Evolutionary conservation across 1,140 invertebrate species (phyloP).

Genomic region (Heliconius hermathena): DNA sequence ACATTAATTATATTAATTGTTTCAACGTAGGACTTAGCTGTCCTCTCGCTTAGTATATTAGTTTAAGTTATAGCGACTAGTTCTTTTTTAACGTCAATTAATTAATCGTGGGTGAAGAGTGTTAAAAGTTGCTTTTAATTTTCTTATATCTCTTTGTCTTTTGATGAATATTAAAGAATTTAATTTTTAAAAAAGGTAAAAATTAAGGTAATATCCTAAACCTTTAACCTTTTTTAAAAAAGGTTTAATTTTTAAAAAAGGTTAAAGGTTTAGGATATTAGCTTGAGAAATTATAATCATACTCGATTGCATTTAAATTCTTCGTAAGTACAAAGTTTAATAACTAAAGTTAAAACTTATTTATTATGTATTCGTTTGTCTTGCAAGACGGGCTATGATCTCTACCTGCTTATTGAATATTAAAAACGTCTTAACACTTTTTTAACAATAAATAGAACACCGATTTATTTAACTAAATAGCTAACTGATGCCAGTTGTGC

Average conservation of each 20-base stretch:
- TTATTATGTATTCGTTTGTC: neutral
- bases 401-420: neutral
- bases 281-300: too few relatives aligned
- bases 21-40: slow-evolving; percentile 4
- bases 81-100: neutral
- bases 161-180: neutral
- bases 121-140: neutral
- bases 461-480: neutral
- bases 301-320: neutral
- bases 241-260: too few relatives aligned
- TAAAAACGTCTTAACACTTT: too few relatives aligned
- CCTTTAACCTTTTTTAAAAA: too few relatives aligned
- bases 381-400: neutral
- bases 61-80: neutral
- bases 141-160: neutral
- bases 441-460: too few relatives aligned
- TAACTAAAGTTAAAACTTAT: neutral
- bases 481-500: too few relatives aligned
- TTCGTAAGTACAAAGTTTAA: neutral
- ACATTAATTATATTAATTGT: slow-evolving; percentile 5
- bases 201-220: too few relatives aligned
- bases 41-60: neutral
- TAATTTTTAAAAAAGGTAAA: too few relatives aligned
- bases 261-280: too few relatives aligned
- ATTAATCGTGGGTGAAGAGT: neutral